Base-by-base conservation (phyloP, 2,797 vertebrate species). In the Hydrophis major region DNA sequence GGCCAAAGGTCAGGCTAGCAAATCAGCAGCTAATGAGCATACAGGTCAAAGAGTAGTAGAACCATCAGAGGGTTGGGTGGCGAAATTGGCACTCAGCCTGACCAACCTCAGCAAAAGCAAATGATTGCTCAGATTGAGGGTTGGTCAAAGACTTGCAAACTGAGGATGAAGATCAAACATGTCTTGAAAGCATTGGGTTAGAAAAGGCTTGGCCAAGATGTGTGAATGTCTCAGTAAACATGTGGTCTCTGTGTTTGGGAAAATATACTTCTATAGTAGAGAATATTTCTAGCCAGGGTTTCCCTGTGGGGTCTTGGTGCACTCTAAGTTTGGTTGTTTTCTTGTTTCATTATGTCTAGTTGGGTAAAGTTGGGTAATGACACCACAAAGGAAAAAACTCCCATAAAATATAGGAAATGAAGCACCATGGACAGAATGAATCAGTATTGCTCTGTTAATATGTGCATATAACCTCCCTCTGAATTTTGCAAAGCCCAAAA, bases 381-480 rank as follows among this genome's bases (percentile, higher is more conserved):
- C 47, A 42, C 74, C 20, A 42, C 14, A 63, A 63, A 22, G 20
- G 6, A 60, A 91, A 78, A 89, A 12, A 42, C 1, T 0, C 0
- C 0, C 83, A 88, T 0, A 0, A 37, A 37, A 37, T 18, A 8
- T 74, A 63, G 61, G n/a, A 74, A 74, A 74, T 42, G 87, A 55
- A 5, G 50, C 4, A 37, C 0, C 1, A 0, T 27, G 4, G 22
- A 61, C 59, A 5, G 61, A 22, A 66, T 42, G 27, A 78, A 74
- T 47, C 74, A 74, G 28, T 60, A 28, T 6, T 93, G 90, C 55
- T 74, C 0, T 61, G 89, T 87, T 86, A 88, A 90, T 0, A 0
- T 14, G 8, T 22, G 50, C 27, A 93, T 74, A 50, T 42, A 3
- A 14, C 1, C n/a, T 57, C 27, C 13, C 53, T 37, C 87, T 83